These are phyloP conservation scores for Amphipoea lucens DNA, from an alignment of 2,888 invertebrate genomes.

Conservation along the genomic window DNA sequence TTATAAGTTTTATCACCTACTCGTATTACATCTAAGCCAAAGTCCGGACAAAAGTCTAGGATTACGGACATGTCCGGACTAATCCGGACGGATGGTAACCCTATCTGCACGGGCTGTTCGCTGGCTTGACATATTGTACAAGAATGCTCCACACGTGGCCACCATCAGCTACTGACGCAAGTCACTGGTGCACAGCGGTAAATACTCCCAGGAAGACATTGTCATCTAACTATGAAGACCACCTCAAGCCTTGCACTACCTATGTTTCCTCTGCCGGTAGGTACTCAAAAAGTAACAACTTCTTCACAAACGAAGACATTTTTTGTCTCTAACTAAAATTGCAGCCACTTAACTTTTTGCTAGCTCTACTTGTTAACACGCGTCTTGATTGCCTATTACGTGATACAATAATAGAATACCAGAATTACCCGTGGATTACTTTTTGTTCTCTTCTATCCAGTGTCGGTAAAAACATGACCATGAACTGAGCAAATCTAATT, in stretches of 20 bases:
- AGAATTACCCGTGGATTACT: constrained; percentile 53
- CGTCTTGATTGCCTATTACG: constrained; percentile 51
- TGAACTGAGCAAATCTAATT: constrained; percentile 55
- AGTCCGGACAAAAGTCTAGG: too few species aligned
- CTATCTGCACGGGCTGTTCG: constrained; percentile 1
- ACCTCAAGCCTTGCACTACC: background rate
- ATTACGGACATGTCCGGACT: too few species aligned
- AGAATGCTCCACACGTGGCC: constrained; percentile 41
- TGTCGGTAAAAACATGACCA: constrained; percentile 42
- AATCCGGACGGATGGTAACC: too few species aligned
- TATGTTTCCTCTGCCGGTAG: background rate
- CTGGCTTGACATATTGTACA: constrained; percentile 8
- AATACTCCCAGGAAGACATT: background rate
- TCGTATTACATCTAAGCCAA: too few species aligned
- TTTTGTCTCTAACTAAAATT: constrained; percentile 24
- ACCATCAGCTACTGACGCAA: background rate
- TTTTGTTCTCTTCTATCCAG: constrained; percentile 43
- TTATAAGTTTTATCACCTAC: too few species aligned
- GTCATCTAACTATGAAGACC: background rate
- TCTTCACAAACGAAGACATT: constrained; percentile 1
- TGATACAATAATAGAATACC: constrained; percentile 50
- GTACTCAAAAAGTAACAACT: background rate
- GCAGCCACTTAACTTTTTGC: constrained; percentile 51
- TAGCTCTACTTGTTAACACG: background rate
- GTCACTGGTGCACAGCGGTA: constrained; percentile 27